Evolutionary conservation across 2,888 invertebrate species (phyloP).

Genomic region (Lumbricus terrestris): DNA sequence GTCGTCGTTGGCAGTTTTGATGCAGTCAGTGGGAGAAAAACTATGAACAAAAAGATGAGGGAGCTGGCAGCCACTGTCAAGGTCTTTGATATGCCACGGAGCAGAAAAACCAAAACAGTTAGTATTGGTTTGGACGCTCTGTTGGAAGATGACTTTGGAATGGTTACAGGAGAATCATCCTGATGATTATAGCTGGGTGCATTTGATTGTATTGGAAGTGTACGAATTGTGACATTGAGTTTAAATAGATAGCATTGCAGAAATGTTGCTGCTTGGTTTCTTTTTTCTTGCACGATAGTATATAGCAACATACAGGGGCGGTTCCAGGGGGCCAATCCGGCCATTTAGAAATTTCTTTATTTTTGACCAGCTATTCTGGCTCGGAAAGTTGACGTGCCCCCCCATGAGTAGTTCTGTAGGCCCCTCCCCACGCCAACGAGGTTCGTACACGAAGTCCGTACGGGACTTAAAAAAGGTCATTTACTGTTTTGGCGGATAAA

Average conservation of each 20-base stretch:
- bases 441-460: too few relatives aligned
- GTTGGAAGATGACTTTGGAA: not conserved
- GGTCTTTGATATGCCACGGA: not conserved
- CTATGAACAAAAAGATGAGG: slow-evolving; percentile 28
- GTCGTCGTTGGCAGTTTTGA: not conserved
- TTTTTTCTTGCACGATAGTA: not conserved
- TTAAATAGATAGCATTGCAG: not conserved
- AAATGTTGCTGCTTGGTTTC: not conserved
- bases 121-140: not conserved
- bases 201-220: not conserved
- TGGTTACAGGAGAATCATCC: not conserved
- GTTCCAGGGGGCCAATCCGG: too few relatives aligned
- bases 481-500: too few relatives aligned
- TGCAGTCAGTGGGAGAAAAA: slow-evolving; percentile 17
- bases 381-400: too few relatives aligned
- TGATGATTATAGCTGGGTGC: too few relatives aligned
- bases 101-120: not conserved
- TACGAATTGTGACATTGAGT: not conserved
- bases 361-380: too few relatives aligned
- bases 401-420: too few relatives aligned
- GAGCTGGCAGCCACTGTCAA: slow-evolving; percentile 15
- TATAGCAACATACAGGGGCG: not conserved
- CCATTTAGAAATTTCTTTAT: too few relatives aligned
- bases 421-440: too few relatives aligned
- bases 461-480: too few relatives aligned